Conservation (phyloP, 2,797 vertebrate genomes). For the Ptychobarbus kaznakovi region DNA sequence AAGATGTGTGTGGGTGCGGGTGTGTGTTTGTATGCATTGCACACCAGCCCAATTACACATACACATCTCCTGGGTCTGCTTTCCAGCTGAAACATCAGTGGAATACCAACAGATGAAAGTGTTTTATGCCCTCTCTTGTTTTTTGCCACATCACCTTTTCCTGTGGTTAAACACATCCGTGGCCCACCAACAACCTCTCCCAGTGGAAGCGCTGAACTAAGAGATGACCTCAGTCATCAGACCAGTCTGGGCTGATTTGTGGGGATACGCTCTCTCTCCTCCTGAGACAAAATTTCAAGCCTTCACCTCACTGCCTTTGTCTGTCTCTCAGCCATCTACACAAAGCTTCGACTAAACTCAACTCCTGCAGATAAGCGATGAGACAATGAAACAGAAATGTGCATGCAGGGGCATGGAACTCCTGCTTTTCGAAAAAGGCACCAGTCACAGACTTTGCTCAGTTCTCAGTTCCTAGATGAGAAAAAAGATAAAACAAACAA, state of each 20-base stretch:
- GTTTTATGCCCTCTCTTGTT: slow-evolving; percentile 52
- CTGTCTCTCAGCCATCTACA: not conserved
- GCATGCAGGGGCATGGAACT: not conserved
- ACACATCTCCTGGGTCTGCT: slow-evolving; percentile 31
- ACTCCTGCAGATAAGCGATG: not conserved
- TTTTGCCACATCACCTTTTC: slow-evolving; percentile 62
- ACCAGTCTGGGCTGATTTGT: slow-evolving; percentile 68
- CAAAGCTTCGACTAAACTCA: slow-evolving; percentile 8
- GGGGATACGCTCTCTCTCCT: slow-evolving; percentile 66
- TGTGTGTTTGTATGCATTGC: slow-evolving; percentile 37
- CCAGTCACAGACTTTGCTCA: not conserved
- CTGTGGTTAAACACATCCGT: slow-evolving; percentile 65
- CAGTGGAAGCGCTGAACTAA: slow-evolving; percentile 71
- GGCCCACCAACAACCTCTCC: slow-evolving; percentile 72
- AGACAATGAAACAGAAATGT: not conserved
- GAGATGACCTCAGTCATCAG: slow-evolving; percentile 63
- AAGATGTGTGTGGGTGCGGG: slow-evolving; percentile 55
- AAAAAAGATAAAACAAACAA: not conserved
- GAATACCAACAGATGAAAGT: slow-evolving; percentile 38
- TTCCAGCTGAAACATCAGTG: slow-evolving; percentile 7
- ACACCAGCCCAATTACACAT: slow-evolving; percentile 70
- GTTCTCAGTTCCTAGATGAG: not conserved
- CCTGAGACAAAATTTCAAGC: slow-evolving; percentile 51
- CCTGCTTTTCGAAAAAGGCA: not conserved
- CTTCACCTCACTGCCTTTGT: slow-evolving; percentile 26